phyloP scores from a whole-genome alignment of 1,140 invertebrate species.

The Lysiphlebus fabarum region DNA sequence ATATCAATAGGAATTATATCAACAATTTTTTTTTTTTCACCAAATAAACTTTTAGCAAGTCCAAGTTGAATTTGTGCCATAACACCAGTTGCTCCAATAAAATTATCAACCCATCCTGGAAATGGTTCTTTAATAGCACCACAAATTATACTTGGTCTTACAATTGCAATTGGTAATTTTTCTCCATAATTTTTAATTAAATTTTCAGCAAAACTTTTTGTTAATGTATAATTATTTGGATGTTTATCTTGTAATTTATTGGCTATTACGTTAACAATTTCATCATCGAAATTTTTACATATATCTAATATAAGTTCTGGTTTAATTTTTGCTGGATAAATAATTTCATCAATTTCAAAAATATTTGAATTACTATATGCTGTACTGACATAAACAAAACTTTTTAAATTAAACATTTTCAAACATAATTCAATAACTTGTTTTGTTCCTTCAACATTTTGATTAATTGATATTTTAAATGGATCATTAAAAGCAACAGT shows the following conservation, averaged over 20 bases:
- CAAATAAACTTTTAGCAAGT: conserved; percentile 78
- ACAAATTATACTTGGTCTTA: conserved; percentile 87
- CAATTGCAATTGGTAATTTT: conserved; percentile 80
- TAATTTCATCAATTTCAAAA: conserved; percentile 65
- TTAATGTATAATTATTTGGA: conserved; percentile 86
- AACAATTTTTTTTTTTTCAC: conserved; percentile 67
- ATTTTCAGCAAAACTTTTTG: conserved; percentile 81
- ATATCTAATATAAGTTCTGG: conserved; percentile 69
- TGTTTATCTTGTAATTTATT: conserved; percentile 68
- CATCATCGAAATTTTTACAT: conserved; percentile 67
- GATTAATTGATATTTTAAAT: conserved; percentile 67
- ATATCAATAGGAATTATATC: conserved; percentile 90
- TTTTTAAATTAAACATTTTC: conserved; percentile 67
- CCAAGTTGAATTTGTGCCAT: conserved; percentile 84
- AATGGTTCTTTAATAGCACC: conserved; percentile 72
- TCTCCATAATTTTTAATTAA: conserved; percentile 63
- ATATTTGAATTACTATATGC: conserved; percentile 82
- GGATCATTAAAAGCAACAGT: conserved; percentile 75
- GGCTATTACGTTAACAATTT: conserved; percentile 64
- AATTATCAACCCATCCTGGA: conserved; percentile 93
- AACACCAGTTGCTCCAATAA: conserved; percentile 78
- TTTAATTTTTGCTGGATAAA: conserved; percentile 67
- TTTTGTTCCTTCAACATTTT: conserved; percentile 70
- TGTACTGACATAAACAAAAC: conserved; percentile 82
- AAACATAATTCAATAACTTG: conserved; percentile 65